Base-by-base conservation (phyloP, 35 echinoderm and acorn worm species). In the Stichopus chloronotus region DNA sequence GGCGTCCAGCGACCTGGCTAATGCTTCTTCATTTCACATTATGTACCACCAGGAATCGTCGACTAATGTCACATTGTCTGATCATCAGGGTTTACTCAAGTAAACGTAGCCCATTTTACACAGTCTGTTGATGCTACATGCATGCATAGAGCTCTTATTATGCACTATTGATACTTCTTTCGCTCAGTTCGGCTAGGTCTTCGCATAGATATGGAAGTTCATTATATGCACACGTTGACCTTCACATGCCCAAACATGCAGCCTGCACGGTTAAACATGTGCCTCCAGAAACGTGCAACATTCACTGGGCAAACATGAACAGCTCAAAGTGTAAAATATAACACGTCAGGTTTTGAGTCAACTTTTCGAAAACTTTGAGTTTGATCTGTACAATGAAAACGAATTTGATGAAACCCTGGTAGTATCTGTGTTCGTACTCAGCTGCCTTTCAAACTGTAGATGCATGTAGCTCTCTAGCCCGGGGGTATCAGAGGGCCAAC, bases 401-500 rank as follows among this genome's bases (percentile, higher is more conserved):
- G 61, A 89, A n/a, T 71, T 89, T 17, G 25, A 58, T 10, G 87
- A 71, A 8, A 89, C 59, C 71, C 87, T 89, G 25, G 87, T 89
- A 5, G 87, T 72, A 52, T 89, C 87, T 61, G 90, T 91, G 55
- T 56, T 79, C 8, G 69, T 79, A 58, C 90, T 91, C 53, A 91
- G 6, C n/a, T 79, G 90, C 30, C 76, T 91, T 17, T 89, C 87
- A 71, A 89, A 89, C 14, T 91, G 90, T 54, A 43, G 10, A 43
- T 91, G 69, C 90, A 91, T 91, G 90, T 91, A 91, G 5, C 68
- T 12, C 43, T 91, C 90, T 23, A 91, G 90, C 5, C 90, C 90
- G 2, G 90, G 90, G 0, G 90, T 91, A 53, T 91, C 90, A 19
- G 69, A 57, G 10, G 90, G 90, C 90, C 90, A 91, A 25, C 72